A percentile compares a stretch with the other conserved stretches of the same genome.
phyloP scores from a whole-genome alignment of 2,888 invertebrate species.

The Mythimna loreyi region DNA sequence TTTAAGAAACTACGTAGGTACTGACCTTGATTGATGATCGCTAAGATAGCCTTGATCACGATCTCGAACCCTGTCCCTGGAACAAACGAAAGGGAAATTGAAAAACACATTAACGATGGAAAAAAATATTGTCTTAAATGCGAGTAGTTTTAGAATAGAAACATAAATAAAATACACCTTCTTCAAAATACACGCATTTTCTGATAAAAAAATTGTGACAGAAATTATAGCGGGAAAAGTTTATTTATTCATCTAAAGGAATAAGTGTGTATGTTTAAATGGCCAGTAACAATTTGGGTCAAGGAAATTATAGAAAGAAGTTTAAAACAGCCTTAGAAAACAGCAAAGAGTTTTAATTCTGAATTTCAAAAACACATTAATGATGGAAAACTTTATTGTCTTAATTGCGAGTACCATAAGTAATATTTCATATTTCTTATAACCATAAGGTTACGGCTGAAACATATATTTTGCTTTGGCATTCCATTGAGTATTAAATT shows the following conservation, averaged over 20 bases:
- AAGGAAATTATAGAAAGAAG: background rate
- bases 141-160: background rate
- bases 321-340: too few relatives aligned
- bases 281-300: constrained; percentile 3
- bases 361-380: too few relatives aligned
- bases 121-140: too few relatives aligned
- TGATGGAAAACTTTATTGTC: too few relatives aligned
- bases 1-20: background rate
- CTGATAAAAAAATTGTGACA: background rate
- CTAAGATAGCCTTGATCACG: constrained; percentile 93
- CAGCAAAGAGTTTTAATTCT: background rate
- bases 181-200: background rate
- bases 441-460: background rate
- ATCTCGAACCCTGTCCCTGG: constrained; percentile 84
- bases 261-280: background rate
- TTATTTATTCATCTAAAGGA: background rate
- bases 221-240: constrained; percentile 2
- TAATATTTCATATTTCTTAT: background rate
- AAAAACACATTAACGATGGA: background rate
- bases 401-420: too few relatives aligned
- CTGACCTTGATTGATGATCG: constrained; percentile 95
- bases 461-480: background rate
- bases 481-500: background rate
- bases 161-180: background rate
- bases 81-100: constrained; percentile 54